phyloP scores from a whole-genome alignment of 2,113 vertebrate species.

The Gopherus evgoodei region DNA sequence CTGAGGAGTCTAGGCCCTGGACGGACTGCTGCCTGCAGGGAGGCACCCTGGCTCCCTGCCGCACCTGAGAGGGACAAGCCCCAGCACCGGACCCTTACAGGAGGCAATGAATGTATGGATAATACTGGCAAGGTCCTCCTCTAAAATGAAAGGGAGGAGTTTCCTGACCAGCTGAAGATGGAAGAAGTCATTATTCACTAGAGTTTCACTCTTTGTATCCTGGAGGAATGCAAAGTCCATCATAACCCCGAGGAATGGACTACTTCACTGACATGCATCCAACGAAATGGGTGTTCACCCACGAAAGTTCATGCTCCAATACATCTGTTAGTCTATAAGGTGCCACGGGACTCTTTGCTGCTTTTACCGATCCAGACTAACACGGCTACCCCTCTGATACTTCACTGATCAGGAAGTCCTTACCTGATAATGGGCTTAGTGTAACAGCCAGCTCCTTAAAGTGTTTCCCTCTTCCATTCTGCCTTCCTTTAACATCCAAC shows the following conservation, averaged over 20 bases:
- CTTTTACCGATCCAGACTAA: too few species aligned
- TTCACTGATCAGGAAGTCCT: not conserved
- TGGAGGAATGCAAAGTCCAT: not conserved
- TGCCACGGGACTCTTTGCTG: too few species aligned
- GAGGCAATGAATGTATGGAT: fast-evolving
- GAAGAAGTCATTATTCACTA: not conserved
- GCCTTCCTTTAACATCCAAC: not conserved
- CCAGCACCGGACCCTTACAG: too few species aligned
- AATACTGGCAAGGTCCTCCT: not conserved
- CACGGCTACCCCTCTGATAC: too few species aligned
- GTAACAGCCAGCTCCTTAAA: not conserved
- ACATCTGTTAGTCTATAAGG: too few species aligned
- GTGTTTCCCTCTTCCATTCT: not conserved
- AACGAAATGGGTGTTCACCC: too few species aligned
- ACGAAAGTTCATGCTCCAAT: too few species aligned
- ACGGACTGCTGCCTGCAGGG: too few species aligned
- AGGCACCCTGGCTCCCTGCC: too few species aligned
- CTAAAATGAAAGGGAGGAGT: not conserved
- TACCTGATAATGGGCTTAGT: not conserved
- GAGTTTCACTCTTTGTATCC: not conserved
- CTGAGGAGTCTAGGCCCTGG: too few species aligned
- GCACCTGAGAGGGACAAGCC: too few species aligned
- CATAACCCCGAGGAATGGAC: not conserved
- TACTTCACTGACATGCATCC: not conserved
- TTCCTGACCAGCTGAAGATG: not conserved